Conservation (phyloP, 2,113 vertebrate genomes). For the Actenoides hombroni region DNA sequence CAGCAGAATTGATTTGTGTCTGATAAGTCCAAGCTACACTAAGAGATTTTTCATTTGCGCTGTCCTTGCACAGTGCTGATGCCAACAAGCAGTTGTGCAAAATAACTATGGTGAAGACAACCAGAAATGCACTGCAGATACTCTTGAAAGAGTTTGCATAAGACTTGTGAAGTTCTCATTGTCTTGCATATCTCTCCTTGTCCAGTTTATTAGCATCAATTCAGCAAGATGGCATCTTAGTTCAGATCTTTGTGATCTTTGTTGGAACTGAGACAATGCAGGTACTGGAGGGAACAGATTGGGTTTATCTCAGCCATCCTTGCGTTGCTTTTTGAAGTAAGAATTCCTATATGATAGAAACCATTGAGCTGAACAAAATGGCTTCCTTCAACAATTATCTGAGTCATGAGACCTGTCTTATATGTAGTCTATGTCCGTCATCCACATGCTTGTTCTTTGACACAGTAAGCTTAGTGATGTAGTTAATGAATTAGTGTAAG, state of each 20-base stretch:
- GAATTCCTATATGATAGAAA: not conserved
- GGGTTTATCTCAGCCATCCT: not conserved
- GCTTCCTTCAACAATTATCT: not conserved
- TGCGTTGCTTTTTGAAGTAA: not conserved
- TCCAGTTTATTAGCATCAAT: not conserved
- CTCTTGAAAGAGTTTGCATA: not conserved
- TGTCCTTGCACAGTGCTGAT: not conserved
- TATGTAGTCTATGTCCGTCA: not conserved
- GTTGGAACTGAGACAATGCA: not conserved
- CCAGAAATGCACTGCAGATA: not conserved
- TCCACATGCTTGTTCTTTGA: not conserved
- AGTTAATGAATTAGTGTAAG: not conserved
- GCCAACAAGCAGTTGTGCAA: not conserved
- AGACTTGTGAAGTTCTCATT: not conserved
- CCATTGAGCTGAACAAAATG: not conserved
- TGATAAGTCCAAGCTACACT: not conserved
- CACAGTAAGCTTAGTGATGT: not conserved
- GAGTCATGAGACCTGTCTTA: not conserved
- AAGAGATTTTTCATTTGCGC: not conserved
- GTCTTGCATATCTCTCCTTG: not conserved
- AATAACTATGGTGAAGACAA: not conserved
- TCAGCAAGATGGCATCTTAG: not conserved
- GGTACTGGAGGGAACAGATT: not conserved
- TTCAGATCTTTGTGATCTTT: not conserved
- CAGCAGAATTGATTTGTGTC: not conserved